These are phyloP conservation scores for Drosophila auraria DNA, from an alignment of 1,140 invertebrate species.

Conservation along the genomic window DNA sequence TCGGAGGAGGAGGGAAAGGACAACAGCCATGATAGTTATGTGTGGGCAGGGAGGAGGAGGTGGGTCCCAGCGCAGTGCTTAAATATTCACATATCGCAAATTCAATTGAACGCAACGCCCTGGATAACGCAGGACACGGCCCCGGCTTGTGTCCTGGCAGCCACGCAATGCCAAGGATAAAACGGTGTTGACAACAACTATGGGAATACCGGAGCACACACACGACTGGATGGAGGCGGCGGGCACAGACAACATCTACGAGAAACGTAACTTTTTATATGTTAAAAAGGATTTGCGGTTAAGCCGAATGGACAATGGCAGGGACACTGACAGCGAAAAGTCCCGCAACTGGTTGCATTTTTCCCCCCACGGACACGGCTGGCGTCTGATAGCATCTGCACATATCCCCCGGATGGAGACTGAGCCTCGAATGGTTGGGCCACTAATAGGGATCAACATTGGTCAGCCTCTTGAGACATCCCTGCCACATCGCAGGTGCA, in stretches of 20 bases:
- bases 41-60: slow-evolving; percentile 57
- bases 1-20: slow-evolving; percentile 10
- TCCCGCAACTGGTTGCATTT: slow-evolving; percentile 68
- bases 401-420: slow-evolving; percentile 63
- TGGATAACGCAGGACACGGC: slow-evolving; percentile 66
- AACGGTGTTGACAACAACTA: slow-evolving; percentile 83
- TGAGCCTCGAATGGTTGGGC: slow-evolving; percentile 71
- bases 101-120: slow-evolving; percentile 80
- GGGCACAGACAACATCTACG: slow-evolving; percentile 35
- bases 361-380: slow-evolving; percentile 21
- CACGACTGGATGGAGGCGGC: not conserved
- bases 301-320: slow-evolving; percentile 77
- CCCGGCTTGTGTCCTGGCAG: slow-evolving; percentile 29
- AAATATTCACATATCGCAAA: slow-evolving; percentile 84
- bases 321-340: slow-evolving; percentile 45
- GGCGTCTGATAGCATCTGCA: slow-evolving; percentile 73
- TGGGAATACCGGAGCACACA: slow-evolving; percentile 63
- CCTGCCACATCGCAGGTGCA: slow-evolving; percentile 28
- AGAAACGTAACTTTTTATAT: slow-evolving; percentile 83
- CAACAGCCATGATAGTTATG: slow-evolving; percentile 74
- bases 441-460: slow-evolving; percentile 82
- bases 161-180: slow-evolving; percentile 75
- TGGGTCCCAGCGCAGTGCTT: slow-evolving; percentile 76
- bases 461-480: slow-evolving; percentile 75
- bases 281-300: slow-evolving; percentile 84